Evolutionary conservation across 2,888 invertebrate genomes (phyloP).

Genomic region (Cartodere bifasciata): DNA sequence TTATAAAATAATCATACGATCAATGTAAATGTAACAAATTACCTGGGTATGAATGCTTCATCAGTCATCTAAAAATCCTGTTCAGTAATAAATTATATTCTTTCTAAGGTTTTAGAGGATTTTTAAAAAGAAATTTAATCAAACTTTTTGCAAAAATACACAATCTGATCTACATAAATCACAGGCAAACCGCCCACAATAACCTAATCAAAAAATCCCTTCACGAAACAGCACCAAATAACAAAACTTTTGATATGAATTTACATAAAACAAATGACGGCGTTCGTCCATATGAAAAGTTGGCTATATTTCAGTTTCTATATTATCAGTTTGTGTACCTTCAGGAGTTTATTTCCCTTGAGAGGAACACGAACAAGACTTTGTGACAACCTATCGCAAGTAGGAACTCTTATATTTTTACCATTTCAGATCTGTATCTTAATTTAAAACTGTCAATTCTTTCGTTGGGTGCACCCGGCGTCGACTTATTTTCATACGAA

Average conservation of each 20-base stretch:
- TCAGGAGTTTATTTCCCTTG: conserved; percentile 31
- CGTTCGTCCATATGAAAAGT: conserved; percentile 38
- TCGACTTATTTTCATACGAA: too few species aligned
- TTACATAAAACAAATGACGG: conserved; percentile 39
- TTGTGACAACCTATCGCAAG: conserved; percentile 27
- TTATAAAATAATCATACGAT: too few species aligned
- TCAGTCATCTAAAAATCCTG: too few species aligned
- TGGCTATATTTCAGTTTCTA: conserved; percentile 35
- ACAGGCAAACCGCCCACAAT: neutral
- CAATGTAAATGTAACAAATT: too few species aligned
- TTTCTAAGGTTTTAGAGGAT: too few species aligned
- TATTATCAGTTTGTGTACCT: conserved; percentile 28
- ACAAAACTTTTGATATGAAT: conserved; percentile 37
- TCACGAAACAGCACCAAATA: conserved; percentile 30
- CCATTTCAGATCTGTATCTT: conserved; percentile 27
- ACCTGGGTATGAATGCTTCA: too few species aligned
- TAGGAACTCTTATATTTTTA: conserved; percentile 24
- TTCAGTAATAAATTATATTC: too few species aligned
- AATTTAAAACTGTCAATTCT: conserved; percentile 30
- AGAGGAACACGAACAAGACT: conserved; percentile 21
- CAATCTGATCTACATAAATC: neutral
- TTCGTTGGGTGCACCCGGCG: too few species aligned
- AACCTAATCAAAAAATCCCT: conserved; percentile 1
- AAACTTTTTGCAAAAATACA: neutral
- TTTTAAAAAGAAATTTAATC: too few species aligned